Evolutionary conservation across 1,140 invertebrate genomes (phyloP).

Genomic region (Leptinotarsa undecemlineata): DNA sequence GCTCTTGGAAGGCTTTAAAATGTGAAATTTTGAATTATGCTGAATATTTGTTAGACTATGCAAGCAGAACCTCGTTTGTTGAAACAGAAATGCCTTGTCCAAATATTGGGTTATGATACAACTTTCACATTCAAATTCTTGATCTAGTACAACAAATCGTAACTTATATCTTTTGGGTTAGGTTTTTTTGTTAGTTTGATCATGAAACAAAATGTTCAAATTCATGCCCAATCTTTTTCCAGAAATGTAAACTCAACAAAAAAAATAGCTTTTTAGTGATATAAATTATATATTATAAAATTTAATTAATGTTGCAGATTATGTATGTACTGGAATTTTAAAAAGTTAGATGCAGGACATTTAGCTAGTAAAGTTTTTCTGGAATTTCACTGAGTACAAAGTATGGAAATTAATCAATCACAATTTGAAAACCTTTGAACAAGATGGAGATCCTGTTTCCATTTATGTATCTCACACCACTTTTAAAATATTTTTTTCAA

Average conservation of each 20-base stretch:
- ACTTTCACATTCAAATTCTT: slow-evolving; percentile 33
- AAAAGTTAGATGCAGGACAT: slow-evolving; percentile 28
- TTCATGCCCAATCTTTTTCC: slow-evolving; percentile 32
- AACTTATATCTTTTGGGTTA: slow-evolving; percentile 7
- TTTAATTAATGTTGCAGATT: slow-evolving; percentile 46
- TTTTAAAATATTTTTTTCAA: slow-evolving; percentile 26
- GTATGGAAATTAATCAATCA: too few relatives aligned
- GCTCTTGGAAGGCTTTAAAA: slow-evolving; percentile 29
- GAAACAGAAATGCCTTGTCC: slow-evolving; percentile 23
- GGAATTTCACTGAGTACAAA: slow-evolving; percentile 4
- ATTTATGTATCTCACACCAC: neutral
- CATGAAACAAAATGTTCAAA: slow-evolving; percentile 36
- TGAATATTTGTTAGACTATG: slow-evolving; percentile 37
- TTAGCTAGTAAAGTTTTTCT: slow-evolving; percentile 9
- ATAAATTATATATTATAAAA: slow-evolving; percentile 43
- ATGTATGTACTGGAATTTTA: slow-evolving; percentile 40
- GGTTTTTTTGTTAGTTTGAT: slow-evolving; percentile 35
- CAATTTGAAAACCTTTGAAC: neutral
- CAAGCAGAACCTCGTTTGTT: slow-evolving; percentile 46
- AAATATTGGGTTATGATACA: slow-evolving; percentile 24
- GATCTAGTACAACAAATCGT: slow-evolving; percentile 36
- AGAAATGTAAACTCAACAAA: slow-evolving; percentile 35
- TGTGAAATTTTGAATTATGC: slow-evolving; percentile 35
- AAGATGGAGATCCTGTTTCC: neutral
- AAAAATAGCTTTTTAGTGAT: slow-evolving; percentile 47